Evolutionary conservation across 2,888 invertebrate species (phyloP).

Genomic region (Stenolophus ochropezus): DNA sequence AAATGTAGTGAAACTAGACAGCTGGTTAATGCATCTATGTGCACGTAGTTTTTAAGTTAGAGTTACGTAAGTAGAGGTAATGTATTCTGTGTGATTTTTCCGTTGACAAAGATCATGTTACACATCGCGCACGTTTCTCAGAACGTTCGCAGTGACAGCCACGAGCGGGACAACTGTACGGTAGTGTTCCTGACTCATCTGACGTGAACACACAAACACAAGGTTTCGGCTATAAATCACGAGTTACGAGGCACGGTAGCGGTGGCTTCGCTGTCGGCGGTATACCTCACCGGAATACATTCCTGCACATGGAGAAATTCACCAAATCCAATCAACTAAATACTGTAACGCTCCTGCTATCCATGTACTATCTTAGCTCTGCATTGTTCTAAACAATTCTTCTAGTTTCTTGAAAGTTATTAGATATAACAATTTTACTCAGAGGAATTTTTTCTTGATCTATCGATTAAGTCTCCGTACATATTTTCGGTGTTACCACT

Average conservation of each 20-base stretch:
- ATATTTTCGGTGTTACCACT: too few relatives aligned
- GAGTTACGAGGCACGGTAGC: not conserved
- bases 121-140: not conserved
- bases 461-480: too few relatives aligned
- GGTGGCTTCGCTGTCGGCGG: not conserved
- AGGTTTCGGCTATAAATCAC: conserved; percentile 36
- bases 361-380: too few relatives aligned
- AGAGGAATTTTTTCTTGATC: too few relatives aligned
- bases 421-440: too few relatives aligned
- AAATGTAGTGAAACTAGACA: too few relatives aligned
- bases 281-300: not conserved
- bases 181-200: conserved; percentile 28
- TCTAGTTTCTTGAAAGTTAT: too few relatives aligned
- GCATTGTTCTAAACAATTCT: too few relatives aligned
- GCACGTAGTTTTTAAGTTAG: too few relatives aligned
- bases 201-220: conserved; percentile 3
- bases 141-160: conserved; percentile 16
- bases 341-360: too few relatives aligned
- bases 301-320: not conserved
- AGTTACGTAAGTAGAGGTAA: not conserved
- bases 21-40: too few relatives aligned
- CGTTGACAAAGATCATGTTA: not conserved
- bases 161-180: conserved; percentile 6
- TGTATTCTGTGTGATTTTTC: not conserved
- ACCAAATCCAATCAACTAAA: too few relatives aligned